phyloP scores from a whole-genome alignment of 2,888 invertebrate species.

The Melanargia galathea region DNA sequence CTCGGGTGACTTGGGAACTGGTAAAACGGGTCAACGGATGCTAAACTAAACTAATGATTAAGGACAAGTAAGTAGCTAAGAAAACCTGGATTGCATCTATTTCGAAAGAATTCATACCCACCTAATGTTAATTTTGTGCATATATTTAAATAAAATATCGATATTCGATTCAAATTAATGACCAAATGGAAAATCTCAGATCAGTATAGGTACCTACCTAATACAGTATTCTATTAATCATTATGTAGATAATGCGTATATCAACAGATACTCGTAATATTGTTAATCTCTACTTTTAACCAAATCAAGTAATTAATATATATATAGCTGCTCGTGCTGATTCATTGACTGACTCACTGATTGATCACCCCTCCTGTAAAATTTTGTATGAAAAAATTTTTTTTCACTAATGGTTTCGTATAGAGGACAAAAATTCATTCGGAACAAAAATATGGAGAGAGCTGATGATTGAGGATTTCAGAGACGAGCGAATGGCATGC shows the following conservation, averaged over 20 bases:
- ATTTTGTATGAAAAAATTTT: no score
- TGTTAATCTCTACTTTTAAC: no score
- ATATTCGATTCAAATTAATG: constrained; percentile 6
- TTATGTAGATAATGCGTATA: not conserved
- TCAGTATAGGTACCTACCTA: not conserved
- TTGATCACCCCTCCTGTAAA: no score
- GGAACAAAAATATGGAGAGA: no score
- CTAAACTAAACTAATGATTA: constrained; percentile 8
- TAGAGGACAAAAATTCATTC: no score
- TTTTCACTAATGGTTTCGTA: no score
- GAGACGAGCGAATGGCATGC: no score
- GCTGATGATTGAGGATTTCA: no score
- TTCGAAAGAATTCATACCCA: not conserved
- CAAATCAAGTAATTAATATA: no score
- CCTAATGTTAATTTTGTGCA: constrained; percentile 5
- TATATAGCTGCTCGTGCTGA: no score
- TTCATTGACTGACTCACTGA: no score
- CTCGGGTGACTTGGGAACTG: constrained; percentile 18
- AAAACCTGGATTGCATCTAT: constrained; percentile 12
- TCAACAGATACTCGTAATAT: no score
- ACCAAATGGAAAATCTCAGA: not conserved
- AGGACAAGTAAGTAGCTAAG: constrained; percentile 6
- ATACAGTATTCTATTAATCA: not conserved
- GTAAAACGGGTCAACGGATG: constrained; percentile 23
- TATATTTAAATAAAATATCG: constrained; percentile 6